phyloP scores from a whole-genome alignment of 2,113 vertebrate genomes.

The Carassius carassius region DNA sequence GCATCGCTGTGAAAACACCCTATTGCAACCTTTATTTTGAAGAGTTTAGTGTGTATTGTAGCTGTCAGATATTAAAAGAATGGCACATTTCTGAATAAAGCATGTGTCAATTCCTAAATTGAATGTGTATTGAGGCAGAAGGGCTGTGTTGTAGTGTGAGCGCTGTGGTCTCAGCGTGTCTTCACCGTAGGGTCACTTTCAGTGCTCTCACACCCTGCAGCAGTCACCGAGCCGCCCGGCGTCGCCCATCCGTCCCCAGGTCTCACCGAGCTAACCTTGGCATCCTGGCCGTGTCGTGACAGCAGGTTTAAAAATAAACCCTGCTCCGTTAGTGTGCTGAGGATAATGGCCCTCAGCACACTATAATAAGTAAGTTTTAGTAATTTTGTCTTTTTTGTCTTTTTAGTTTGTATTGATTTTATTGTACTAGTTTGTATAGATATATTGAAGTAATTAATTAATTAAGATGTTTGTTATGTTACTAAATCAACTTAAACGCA shows the following conservation, averaged over 20 bases:
- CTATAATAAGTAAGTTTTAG: not conserved
- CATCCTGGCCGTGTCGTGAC: slow-evolving; percentile 72
- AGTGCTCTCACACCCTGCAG: slow-evolving; percentile 50
- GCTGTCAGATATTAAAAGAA: not conserved
- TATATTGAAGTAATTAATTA: too few species aligned
- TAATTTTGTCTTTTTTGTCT: not conserved
- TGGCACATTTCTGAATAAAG: not conserved
- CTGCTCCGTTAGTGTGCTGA: slow-evolving; percentile 71
- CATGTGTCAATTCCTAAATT: not conserved
- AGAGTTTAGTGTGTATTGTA: not conserved
- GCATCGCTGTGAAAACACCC: not conserved
- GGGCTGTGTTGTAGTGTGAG: not conserved
- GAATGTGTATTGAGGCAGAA: not conserved
- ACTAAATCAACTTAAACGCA: not conserved
- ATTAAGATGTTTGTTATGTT: not conserved
- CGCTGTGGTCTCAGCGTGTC: not conserved
- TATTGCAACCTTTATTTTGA: not conserved
- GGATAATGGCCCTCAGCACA: slow-evolving; percentile 75
- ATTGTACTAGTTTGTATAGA: too few species aligned
- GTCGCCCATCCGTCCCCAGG: slow-evolving; percentile 57
- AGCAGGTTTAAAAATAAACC: slow-evolving; percentile 81
- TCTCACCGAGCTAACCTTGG: slow-evolving; percentile 76
- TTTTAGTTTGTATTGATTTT: not conserved
- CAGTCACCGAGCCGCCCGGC: slow-evolving; percentile 54
- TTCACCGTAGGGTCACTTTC: slow-evolving; percentile 44